phyloP scores from a whole-genome alignment of 2,797 vertebrate species.

The Pseudomugil tenellus region DNA sequence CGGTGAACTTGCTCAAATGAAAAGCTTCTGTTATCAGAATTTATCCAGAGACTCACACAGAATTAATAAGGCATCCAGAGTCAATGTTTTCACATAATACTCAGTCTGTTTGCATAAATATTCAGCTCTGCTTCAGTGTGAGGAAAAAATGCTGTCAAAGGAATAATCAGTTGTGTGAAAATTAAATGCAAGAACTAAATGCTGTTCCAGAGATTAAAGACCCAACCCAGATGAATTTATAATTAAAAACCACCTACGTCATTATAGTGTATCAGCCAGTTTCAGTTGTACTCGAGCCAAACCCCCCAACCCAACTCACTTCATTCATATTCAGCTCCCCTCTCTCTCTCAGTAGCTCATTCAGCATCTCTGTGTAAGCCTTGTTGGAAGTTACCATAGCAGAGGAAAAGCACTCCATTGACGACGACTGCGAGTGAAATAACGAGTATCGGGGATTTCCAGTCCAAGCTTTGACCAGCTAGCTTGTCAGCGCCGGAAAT shows the following conservation, averaged over 20 bases:
- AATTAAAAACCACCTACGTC: slow-evolving; percentile 5
- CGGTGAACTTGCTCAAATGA: neutral
- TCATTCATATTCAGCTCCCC: slow-evolving; percentile 43
- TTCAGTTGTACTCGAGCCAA: neutral
- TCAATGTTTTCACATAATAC: slow-evolving; percentile 17
- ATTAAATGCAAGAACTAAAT: slow-evolving; percentile 8
- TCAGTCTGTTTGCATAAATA: slow-evolving; percentile 11
- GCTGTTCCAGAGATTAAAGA: slow-evolving; percentile 6
- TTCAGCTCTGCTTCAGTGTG: neutral
- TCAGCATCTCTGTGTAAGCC: slow-evolving; percentile 18
- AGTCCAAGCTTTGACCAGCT: slow-evolving; percentile 13
- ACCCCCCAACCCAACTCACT: neutral
- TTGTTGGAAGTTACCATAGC: slow-evolving; percentile 32
- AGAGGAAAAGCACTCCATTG: slow-evolving; percentile 14
- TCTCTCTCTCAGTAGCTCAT: slow-evolving; percentile 19
- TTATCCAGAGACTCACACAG: slow-evolving; percentile 9
- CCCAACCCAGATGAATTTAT: slow-evolving; percentile 3
- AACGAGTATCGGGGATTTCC: neutral
- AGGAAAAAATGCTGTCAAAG: neutral
- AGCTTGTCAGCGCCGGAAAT: slow-evolving; percentile 20
- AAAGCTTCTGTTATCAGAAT: neutral
- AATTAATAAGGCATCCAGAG: neutral
- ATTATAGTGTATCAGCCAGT: neutral
- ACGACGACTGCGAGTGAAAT: slow-evolving; percentile 16
- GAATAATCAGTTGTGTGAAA: neutral